Conservation (phyloP, 2,797 vertebrate genomes). For the Cephalopachus bancanus region DNA sequence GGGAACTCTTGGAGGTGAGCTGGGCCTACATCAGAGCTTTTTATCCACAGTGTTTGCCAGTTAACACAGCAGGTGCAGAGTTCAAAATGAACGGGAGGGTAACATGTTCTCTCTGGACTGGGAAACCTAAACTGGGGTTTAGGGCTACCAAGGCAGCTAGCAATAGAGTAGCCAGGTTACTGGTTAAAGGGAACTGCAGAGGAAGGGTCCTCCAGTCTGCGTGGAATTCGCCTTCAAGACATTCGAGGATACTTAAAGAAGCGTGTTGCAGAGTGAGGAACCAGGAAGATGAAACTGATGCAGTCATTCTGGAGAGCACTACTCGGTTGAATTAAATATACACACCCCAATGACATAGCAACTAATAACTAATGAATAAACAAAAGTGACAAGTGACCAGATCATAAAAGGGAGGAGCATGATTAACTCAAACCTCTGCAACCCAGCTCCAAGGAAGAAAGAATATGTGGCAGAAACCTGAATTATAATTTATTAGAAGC, state of each 20-base stretch:
- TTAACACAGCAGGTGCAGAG: not conserved
- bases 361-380: not conserved
- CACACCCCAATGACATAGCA: rapidly evolving
- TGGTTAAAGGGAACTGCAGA: not conserved
- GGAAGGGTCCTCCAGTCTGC: not conserved
- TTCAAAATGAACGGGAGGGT: not conserved
- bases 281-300: not conserved
- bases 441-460: not conserved
- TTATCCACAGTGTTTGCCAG: rapidly evolving
- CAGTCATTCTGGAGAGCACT: not conserved
- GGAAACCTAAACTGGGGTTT: not conserved
- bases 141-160: not conserved
- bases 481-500: not conserved
- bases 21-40: not conserved
- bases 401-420: not conserved
- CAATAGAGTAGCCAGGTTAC: not conserved
- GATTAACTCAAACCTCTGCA: not conserved
- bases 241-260: not conserved
- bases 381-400: not conserved
- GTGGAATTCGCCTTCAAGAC: not conserved
- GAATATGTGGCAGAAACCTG: not conserved
- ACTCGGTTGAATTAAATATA: not conserved
- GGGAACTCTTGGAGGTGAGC: not conserved
- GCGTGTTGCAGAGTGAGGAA: not conserved
- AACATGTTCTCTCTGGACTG: rapidly evolving